Conservation (phyloP, 2,888 invertebrate species). For the Lepidocyrtinus sp. region DNA sequence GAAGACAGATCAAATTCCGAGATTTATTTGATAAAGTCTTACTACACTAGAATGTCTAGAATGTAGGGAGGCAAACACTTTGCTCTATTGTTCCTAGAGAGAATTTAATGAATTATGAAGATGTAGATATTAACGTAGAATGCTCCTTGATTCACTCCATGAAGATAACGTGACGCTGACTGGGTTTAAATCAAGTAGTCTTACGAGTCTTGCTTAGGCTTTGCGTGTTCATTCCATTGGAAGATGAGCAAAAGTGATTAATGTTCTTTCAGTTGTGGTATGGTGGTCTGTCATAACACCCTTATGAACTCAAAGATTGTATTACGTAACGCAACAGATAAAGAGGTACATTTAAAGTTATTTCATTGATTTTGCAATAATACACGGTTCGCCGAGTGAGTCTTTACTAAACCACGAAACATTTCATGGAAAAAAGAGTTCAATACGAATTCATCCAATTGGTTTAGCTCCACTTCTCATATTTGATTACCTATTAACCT, state of each 20-base stretch:
- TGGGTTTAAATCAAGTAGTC: too few relatives aligned
- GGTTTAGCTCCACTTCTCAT: too few relatives aligned
- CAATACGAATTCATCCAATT: background rate
- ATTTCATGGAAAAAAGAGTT: too few relatives aligned
- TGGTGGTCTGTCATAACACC: too few relatives aligned
- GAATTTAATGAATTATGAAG: conserved; percentile 11
- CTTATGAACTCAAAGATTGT: too few relatives aligned
- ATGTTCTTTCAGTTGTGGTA: background rate
- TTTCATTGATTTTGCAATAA: background rate
- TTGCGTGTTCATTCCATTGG: conserved; percentile 1
- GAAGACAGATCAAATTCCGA: conserved; percentile 7
- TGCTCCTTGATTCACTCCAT: conserved; percentile 3
- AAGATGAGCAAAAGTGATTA: background rate
- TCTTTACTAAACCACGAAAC: background rate
- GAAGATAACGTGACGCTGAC: background rate
- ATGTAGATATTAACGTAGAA: conserved; percentile 1
- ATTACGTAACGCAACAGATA: background rate
- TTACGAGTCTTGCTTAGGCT: too few relatives aligned
- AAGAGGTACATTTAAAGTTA: background rate
- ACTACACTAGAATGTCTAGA: background rate
- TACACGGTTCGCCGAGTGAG: background rate
- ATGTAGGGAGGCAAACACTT: background rate
- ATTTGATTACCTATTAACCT: background rate
- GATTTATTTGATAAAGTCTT: background rate
- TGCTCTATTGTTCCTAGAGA: background rate